Evolutionary conservation across 2,113 vertebrate genomes (phyloP).

Genomic region (Myotis brandtii): DNA sequence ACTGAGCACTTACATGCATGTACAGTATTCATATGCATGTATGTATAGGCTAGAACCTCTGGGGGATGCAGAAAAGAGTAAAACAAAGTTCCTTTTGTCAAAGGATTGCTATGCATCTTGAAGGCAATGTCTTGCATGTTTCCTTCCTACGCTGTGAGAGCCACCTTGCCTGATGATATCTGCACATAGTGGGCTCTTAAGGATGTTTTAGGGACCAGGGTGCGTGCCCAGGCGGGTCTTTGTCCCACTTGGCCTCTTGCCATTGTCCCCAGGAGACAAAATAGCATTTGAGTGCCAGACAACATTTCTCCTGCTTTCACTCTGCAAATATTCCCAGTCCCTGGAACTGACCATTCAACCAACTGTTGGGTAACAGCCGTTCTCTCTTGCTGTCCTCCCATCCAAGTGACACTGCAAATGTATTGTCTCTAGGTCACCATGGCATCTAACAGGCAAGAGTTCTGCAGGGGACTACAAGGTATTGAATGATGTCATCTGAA

Average conservation of each 20-base stretch:
- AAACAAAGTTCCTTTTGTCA: not conserved
- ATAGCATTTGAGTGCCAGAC: not conserved
- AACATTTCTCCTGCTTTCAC: not conserved
- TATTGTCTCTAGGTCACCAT: not conserved
- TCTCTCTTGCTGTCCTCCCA: not conserved
- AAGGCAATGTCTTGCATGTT: not conserved
- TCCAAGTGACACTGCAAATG: not conserved
- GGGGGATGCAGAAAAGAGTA: not conserved
- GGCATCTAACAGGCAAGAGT: not conserved
- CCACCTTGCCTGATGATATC: not conserved
- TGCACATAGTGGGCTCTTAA: not conserved
- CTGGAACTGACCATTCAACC: not conserved
- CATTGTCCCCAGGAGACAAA: not conserved
- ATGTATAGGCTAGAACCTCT: not conserved
- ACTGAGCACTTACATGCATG: not conserved
- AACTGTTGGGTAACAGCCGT: not conserved
- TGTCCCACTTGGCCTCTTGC: not conserved
- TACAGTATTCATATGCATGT: not conserved
- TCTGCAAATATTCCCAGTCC: not conserved
- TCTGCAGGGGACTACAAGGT: not conserved
- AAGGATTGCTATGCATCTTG: not conserved
- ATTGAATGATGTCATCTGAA: not conserved
- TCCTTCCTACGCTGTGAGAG: not conserved
- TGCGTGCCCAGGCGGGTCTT: not conserved
- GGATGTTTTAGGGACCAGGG: not conserved